Evolutionary conservation across 2,113 vertebrate species (phyloP), one percentile per base, ranked within the genome.

Genomic region (Taxidea taxus): DNA sequence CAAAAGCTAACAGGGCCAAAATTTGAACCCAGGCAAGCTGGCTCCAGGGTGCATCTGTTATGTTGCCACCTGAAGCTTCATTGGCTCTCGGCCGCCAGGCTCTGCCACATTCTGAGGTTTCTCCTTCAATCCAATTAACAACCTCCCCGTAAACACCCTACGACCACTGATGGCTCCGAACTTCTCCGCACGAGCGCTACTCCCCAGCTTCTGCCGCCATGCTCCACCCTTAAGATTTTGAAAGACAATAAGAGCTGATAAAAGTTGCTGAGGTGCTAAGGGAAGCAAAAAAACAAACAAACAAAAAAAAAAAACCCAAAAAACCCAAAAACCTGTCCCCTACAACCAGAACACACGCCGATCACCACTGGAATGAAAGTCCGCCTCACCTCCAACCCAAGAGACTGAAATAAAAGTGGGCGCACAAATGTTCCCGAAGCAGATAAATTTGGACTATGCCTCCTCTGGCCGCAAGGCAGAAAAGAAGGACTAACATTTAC

Each of bases 101-200:
- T 80, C 49, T 60, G 51, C 54, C 80, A 62, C 0, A 74, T 7
- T 70, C 96, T 77, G 47, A 54, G 9, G 85, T 31, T 87, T 94
- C 88, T 70, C 42, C 78, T 90, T 75, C 91, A 68, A 62, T 11
- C n/a, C 88, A 94, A 92, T 94, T 87, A 97, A 78, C 88, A 20
- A 77, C 4, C 68, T 82, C 84, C 56, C 44, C 12, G 4, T 80
- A 64, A 88, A 93, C 80, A 82, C 39, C 7, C 44, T 49, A 75
- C 56, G 81, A 25, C 18, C 86, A 82, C 83, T 29, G 56, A 87
- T 31, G 78, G 83, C 84, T 95, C 91, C 77, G 80, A 96, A 94
- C 91, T 96, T 90, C 93, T 72, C 51, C 34, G 68, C 27, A 82
- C 23, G 80, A 62, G 60, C 25, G 51, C 75, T 37, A 51, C 58